phyloP scores from a whole-genome alignment of 1,140 invertebrate genomes.

The Diachasmimorpha longicaudata region DNA sequence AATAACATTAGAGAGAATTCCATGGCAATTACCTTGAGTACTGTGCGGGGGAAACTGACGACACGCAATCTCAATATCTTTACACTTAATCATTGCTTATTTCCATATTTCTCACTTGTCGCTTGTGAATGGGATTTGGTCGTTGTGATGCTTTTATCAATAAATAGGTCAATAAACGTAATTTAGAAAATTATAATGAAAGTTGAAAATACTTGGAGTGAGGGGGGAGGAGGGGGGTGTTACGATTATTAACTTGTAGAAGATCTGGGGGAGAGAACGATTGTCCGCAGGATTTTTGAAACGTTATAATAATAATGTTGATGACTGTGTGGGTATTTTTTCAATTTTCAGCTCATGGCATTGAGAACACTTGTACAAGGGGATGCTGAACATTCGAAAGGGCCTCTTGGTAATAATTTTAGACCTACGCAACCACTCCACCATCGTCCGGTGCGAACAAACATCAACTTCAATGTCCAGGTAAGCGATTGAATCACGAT shows the following conservation, averaged over 20 bases:
- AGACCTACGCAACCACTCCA: constrained; percentile 88
- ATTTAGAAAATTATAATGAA: too few relatives aligned
- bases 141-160: background rate
- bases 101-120: background rate
- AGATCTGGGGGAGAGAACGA: too few relatives aligned
- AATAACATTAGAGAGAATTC: background rate
- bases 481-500: constrained; percentile 37
- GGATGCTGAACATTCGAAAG: constrained; percentile 82
- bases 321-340: too few relatives aligned
- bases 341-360: constrained; percentile 73
- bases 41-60: background rate
- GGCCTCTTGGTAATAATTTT: constrained; percentile 91
- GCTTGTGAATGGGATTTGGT: background rate
- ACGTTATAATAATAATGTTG: too few relatives aligned
- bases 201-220: too few relatives aligned
- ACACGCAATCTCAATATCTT: constrained; percentile 1
- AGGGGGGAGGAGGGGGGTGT: too few relatives aligned
- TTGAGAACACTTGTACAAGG: constrained; percentile 87
- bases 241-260: too few relatives aligned
- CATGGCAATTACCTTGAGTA: background rate
- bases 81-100: background rate
- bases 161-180: too few relatives aligned
- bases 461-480: constrained; percentile 91
- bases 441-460: constrained; percentile 90
- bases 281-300: too few relatives aligned